phyloP scores from a whole-genome alignment of 2,888 invertebrate genomes.

The Dasysyrphus tricinctus region DNA sequence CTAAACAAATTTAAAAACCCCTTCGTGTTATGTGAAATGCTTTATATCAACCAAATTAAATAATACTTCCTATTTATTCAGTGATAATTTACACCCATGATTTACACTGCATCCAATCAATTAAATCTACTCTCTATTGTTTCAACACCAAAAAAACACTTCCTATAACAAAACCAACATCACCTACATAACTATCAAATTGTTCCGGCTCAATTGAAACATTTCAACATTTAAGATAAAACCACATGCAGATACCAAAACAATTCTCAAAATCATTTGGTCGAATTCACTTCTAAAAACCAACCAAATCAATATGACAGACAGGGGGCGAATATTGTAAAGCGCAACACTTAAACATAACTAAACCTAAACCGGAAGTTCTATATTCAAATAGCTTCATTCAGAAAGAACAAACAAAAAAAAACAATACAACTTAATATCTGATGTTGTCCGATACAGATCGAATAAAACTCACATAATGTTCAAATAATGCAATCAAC shows the following conservation, averaged over 20 bases:
- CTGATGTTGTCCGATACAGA: not conserved
- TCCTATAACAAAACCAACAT: not conserved
- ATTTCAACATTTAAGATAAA: slow-evolving; percentile 22
- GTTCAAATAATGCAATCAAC: slow-evolving; percentile 54
- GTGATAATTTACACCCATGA: slow-evolving; percentile 21
- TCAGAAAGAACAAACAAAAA: not conserved
- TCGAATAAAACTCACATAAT: slow-evolving; percentile 1
- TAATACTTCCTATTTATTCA: not conserved
- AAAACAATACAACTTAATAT: not conserved
- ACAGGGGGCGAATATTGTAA: not conserved
- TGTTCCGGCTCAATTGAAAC: slow-evolving; percentile 3
- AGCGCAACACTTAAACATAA: not conserved
- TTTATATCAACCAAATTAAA: no score
- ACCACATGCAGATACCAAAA: slow-evolving; percentile 25
- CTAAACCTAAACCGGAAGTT: slow-evolving; percentile 6
- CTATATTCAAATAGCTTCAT: not conserved
- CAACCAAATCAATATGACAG: slow-evolving; percentile 2
- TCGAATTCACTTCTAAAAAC: slow-evolving; percentile 19
- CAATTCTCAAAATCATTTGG: slow-evolving; percentile 28
- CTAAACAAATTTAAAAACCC: no score
- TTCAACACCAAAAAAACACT: slow-evolving; percentile 25
- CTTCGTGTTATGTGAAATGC: no score
- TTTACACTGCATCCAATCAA: slow-evolving; percentile 14
- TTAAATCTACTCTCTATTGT: not conserved
- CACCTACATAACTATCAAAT: not conserved